phyloP scores from a whole-genome alignment of 2,113 vertebrate genomes.

The Puntigrus tetrazona region DNA sequence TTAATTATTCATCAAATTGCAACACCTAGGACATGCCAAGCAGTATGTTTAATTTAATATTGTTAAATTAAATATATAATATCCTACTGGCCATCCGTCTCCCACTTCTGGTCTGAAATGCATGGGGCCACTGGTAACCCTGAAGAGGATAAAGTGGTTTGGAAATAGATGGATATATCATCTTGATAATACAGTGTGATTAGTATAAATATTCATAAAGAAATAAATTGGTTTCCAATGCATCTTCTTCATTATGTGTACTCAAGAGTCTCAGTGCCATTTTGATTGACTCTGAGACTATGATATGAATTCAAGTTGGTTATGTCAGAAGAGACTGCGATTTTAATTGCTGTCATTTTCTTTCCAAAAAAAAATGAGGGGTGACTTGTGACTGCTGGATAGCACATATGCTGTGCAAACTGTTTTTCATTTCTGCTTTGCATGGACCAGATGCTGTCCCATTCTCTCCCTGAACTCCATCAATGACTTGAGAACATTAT shows the following conservation, averaged over 20 bases:
- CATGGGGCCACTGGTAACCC: background rate
- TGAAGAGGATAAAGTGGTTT: background rate
- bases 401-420: conserved; percentile 61
- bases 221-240: conserved; percentile 5
- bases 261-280: conserved; percentile 14
- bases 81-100: background rate
- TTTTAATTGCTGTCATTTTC: conserved; percentile 66
- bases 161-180: background rate
- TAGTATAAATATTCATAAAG: background rate
- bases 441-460: conserved; percentile 58
- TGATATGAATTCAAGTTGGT: conserved; percentile 56
- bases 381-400: conserved; percentile 60
- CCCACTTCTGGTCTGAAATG: background rate
- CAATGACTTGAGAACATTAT: conserved; percentile 51
- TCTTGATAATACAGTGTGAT: background rate
- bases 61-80: background rate
- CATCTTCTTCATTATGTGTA: background rate
- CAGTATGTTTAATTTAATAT: conserved; percentile 2
- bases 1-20: background rate
- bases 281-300: conserved; percentile 56
- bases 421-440: conserved; percentile 47
- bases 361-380: conserved; percentile 54
- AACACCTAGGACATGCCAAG: background rate
- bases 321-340: conserved; percentile 56
- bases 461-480: conserved; percentile 54